Conservation (phyloP, 2,888 invertebrate species). For the Corbicula japonica region DNA sequence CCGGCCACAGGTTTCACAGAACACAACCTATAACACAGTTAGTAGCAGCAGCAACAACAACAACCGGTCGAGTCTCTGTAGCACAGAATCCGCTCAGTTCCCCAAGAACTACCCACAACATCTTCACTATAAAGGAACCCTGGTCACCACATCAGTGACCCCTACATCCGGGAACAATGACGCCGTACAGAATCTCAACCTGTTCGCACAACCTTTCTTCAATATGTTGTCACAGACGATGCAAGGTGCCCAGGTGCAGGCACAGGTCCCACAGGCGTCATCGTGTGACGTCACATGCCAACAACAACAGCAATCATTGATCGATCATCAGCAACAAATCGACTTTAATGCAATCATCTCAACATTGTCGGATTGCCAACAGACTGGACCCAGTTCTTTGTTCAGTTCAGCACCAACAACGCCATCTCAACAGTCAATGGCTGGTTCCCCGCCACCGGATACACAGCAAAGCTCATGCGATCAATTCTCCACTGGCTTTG, state of each 20-base stretch:
- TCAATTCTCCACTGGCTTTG: constrained; percentile 76
- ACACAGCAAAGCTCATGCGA: constrained; percentile 66
- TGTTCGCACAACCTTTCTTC: constrained; percentile 83
- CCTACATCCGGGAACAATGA: constrained; percentile 80
- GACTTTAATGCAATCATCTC: constrained; percentile 57
- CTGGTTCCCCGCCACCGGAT: constrained; percentile 68
- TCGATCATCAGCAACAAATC: constrained; percentile 58
- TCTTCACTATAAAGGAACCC: constrained; percentile 90
- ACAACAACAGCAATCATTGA: constrained; percentile 42
- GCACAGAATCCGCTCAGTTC: constrained; percentile 18
- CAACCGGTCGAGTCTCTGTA: constrained; percentile 31
- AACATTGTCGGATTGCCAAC: constrained; percentile 59
- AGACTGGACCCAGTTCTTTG: constrained; percentile 56
- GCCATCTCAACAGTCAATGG: constrained; percentile 69
- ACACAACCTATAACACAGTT: constrained; percentile 27
- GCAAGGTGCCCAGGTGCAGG: constrained; percentile 72
- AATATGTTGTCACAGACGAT: constrained; percentile 81
- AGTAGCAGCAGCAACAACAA: constrained; percentile 43
- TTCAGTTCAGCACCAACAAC: constrained; percentile 75
- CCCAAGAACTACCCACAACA: constrained; percentile 79
- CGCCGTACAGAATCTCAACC: constrained; percentile 70
- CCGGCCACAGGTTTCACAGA: constrained; percentile 58
- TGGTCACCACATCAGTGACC: constrained; percentile 89
- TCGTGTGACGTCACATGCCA: constrained; percentile 53
- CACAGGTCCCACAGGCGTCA: constrained; percentile 64